Percentiles rank a stretch among this genome's conserved stretches.
Conservation (phyloP, 2,888 invertebrate species). For the Epinotia brunnichana region DNA sequence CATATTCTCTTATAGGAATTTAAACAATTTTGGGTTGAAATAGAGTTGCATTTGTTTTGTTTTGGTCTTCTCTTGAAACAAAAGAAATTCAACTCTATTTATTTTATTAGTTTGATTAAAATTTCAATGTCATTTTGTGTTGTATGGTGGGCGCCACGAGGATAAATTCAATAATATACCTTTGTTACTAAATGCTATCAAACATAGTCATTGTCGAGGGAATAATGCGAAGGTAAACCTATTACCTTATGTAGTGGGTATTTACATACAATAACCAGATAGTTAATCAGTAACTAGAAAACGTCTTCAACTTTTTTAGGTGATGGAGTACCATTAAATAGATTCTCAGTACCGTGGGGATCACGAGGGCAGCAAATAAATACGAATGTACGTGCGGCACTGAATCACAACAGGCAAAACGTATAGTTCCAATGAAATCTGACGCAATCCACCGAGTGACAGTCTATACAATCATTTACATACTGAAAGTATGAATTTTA, state of each 20-base stretch:
- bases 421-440: slow-evolving; percentile 29
- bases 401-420: slow-evolving; percentile 30
- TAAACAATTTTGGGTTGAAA: too few relatives aligned
- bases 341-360: slow-evolving; percentile 16
- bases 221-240: background rate
- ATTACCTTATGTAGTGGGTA: background rate
- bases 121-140: too few relatives aligned
- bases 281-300: background rate
- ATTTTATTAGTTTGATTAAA: too few relatives aligned
- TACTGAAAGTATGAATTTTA: background rate
- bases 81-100: too few relatives aligned
- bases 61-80: too few relatives aligned
- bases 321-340: background rate
- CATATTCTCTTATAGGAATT: too few relatives aligned
- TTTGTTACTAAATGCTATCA: background rate
- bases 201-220: background rate
- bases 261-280: background rate
- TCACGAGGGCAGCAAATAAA: slow-evolving; percentile 9
- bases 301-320: background rate
- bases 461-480: slow-evolving; percentile 8
- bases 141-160: too few relatives aligned
- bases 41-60: too few relatives aligned
- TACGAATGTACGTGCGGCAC: slow-evolving; percentile 14
- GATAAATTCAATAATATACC: too few relatives aligned
- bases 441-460: background rate